Evolutionary conservation across 2,888 invertebrate species (phyloP).

Genomic region (Caenorhabditis sinica): DNA sequence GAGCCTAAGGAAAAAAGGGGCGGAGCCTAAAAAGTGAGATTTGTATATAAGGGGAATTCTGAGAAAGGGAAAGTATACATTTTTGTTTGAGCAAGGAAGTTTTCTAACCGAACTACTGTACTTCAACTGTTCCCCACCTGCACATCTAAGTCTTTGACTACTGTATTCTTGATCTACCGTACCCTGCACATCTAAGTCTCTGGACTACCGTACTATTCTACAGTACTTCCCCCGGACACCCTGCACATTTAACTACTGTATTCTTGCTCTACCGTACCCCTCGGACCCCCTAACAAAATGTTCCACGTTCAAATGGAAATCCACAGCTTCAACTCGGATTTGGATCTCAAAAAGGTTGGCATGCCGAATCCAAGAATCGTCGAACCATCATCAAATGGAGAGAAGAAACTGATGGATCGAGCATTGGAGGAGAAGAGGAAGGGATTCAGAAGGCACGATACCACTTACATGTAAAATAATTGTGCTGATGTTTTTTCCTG

Average conservation of each 20-base stretch:
- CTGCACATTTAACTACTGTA: no score
- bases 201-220: no score
- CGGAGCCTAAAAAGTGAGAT: neutral
- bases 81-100: neutral
- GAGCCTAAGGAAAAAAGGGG: neutral
- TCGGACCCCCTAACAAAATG: constrained; percentile 10
- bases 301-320: constrained; percentile 42
- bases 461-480: constrained; percentile 4
- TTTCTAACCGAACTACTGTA: neutral
- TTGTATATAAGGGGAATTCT: neutral
- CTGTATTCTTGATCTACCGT: no score
- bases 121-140: neutral
- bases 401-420: constrained; percentile 11
- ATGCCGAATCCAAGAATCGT: neutral
- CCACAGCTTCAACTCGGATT: constrained; percentile 33
- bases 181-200: no score
- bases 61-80: neutral
- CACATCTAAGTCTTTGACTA: no score
- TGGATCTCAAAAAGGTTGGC: constrained; percentile 12
- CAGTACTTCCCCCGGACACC: no score
- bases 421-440: constrained; percentile 17
- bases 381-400: constrained; percentile 9
- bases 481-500: neutral
- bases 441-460: neutral
- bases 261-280: neutral